Conservation (phyloP, 2,888 invertebrate genomes). For the Heliconius charithonia region DNA sequence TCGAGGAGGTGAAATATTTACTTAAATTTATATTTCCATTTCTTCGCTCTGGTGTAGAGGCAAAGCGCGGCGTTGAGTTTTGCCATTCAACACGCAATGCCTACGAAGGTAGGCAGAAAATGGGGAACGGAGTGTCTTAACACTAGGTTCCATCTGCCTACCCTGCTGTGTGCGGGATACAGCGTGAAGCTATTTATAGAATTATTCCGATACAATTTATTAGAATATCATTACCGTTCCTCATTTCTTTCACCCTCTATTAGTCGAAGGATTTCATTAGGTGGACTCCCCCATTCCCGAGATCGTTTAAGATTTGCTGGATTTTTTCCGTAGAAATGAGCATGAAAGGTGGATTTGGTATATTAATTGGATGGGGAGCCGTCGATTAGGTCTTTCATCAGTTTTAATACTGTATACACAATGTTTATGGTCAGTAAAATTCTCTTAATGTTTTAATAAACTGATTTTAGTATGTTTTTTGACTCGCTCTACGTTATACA, state of each 20-base stretch:
- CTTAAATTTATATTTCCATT: too few species aligned
- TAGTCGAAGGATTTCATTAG: slow-evolving; percentile 60
- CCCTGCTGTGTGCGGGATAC: too few species aligned
- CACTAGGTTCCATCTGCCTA: too few species aligned
- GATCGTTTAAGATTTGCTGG: slow-evolving; percentile 74
- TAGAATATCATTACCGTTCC: slow-evolving; percentile 45
- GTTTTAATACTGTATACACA: slow-evolving; percentile 37
- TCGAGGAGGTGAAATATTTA: too few species aligned
- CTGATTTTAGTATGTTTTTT: neutral
- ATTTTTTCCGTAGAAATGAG: slow-evolving; percentile 67
- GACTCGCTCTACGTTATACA: too few species aligned
- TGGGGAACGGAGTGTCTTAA: too few species aligned
- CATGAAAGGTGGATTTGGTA: slow-evolving; percentile 75
- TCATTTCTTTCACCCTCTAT: slow-evolving; percentile 46
- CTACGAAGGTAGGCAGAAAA: too few species aligned
- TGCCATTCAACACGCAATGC: too few species aligned
- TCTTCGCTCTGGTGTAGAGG: too few species aligned
- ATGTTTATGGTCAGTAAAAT: slow-evolving; percentile 21
- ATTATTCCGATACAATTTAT: slow-evolving; percentile 12
- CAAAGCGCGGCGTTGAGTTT: too few species aligned
- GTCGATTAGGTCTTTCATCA: slow-evolving; percentile 61
- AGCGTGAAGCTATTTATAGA: neutral
- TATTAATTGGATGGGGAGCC: slow-evolving; percentile 75
- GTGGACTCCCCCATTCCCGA: slow-evolving; percentile 69
- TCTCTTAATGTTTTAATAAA: slow-evolving; percentile 23